Evolutionary conservation across 2,113 vertebrate species (phyloP), one percentile per base, ranked within the genome.

Genomic region (Hemicordylus capensis): DNA sequence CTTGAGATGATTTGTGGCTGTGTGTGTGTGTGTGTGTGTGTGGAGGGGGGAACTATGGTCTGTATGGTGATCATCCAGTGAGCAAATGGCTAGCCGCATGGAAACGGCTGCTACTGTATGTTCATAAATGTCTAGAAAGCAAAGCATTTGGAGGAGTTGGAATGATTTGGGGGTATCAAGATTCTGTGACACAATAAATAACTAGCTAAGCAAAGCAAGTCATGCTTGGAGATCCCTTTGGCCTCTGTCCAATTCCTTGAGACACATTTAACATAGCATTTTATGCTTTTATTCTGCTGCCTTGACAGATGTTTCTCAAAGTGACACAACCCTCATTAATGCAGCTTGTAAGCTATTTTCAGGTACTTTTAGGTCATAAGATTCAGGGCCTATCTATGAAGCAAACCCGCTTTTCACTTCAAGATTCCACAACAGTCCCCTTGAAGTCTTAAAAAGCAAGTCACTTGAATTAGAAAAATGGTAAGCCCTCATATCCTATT

Each of bases 381-480:
- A 48, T 59, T 48, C 10, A 14, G 3, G 58, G 19, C 34, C 48
- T 56, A 26, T 67, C 61, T 74, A 20, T 46, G 77, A 77, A 85
- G 26, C 26, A 74, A 26, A 39, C 42, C 69, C 24, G 64, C 46
- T 80, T 72, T 64, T 63, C 11, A n/a, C 67, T 74, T 80, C 34
- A 54, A 63, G 56, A 54, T 64, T 86, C 44, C 67, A 64, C 69
- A 73, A 31, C 44, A 69, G n/a, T 15, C 56, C 37, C 46, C 42
- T 80, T 85, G 61, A 72, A 80, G 76, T 66, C 31, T 75, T 28
- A 34, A 81, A 37, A 81, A 59, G 64, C 64, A 48, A 76, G 37
- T 37, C 51, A 31, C n/a, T 61, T 69, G 72, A 82, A 69, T 69
- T 82, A 80, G 79, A 69, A 81, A 86, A 81, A 66, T 67, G 28